Conservation (phyloP, 2,797 vertebrate species). For the Enoplosus armatus region DNA sequence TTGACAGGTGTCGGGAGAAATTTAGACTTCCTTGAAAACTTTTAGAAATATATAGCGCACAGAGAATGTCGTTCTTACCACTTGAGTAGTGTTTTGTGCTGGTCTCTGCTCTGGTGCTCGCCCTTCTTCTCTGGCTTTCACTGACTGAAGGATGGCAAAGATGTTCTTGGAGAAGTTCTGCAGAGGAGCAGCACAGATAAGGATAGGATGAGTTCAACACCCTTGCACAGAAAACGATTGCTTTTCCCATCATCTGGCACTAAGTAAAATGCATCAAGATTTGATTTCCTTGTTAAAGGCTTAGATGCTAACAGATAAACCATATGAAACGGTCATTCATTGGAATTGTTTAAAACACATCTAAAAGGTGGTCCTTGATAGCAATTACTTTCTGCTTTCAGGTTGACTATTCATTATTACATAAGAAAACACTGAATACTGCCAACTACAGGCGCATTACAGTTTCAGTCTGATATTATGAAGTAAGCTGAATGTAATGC, state of each 20-base stretch:
- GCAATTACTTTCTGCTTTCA: background rate
- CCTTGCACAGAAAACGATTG: background rate
- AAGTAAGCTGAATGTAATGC: too few relatives aligned
- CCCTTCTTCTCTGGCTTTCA: conserved; percentile 98
- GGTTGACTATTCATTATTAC: background rate
- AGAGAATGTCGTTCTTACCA: conserved; percentile 82
- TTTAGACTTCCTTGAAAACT: background rate
- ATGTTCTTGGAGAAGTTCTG: conserved; percentile 99
- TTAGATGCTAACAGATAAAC: background rate
- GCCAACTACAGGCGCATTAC: conserved; percentile 6
- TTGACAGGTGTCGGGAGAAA: background rate
- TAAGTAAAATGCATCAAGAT: background rate
- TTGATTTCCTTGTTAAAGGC: background rate
- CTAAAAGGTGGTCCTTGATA: background rate
- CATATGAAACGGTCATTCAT: background rate
- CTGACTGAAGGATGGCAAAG: conserved; percentile 98
- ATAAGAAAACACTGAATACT: background rate
- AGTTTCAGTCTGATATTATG: background rate
- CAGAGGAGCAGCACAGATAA: conserved; percentile 49
- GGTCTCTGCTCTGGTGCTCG: conserved; percentile 97
- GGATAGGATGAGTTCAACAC: background rate
- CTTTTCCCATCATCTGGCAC: background rate
- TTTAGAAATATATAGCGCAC: background rate
- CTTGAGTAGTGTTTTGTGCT: conserved; percentile 92
- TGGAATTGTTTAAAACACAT: background rate